Conservation (phyloP, 1,140 invertebrate species). For the Cyclargus thomasi region DNA sequence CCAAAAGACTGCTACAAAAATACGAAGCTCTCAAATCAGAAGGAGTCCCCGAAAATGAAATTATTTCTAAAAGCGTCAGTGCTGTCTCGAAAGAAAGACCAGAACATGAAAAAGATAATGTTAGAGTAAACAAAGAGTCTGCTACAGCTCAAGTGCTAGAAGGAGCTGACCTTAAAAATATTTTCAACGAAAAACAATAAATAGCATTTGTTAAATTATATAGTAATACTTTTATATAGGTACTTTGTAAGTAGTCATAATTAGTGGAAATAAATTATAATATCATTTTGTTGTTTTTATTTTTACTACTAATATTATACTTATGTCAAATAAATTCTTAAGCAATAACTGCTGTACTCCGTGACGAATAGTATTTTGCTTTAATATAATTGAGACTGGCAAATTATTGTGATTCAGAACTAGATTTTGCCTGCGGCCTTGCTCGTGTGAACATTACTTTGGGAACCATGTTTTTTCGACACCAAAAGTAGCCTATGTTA, state of each 20-base stretch:
- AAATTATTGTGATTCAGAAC: too few species aligned
- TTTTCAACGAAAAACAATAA: slow-evolving; percentile 60
- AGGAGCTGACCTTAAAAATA: slow-evolving; percentile 60
- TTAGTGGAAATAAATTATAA: background rate
- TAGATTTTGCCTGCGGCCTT: too few species aligned
- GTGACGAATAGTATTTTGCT: too few species aligned
- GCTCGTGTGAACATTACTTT: too few species aligned
- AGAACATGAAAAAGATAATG: slow-evolving; percentile 27
- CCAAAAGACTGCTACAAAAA: slow-evolving; percentile 77
- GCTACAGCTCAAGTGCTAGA: slow-evolving; percentile 44
- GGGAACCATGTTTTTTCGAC: too few species aligned
- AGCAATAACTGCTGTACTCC: too few species aligned
- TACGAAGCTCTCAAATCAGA: slow-evolving; percentile 75
- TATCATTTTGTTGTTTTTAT: background rate
- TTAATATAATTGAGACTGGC: too few species aligned
- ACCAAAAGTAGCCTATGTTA: too few species aligned
- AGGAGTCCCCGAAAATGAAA: slow-evolving; percentile 67
- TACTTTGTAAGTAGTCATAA: background rate
- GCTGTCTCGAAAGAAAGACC: slow-evolving; percentile 37
- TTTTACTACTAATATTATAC: background rate
- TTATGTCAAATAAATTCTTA: too few species aligned
- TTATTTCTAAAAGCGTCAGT: slow-evolving; percentile 51
- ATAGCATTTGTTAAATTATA: background rate
- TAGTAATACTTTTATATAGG: slow-evolving; percentile 8
- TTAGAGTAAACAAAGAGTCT: slow-evolving; percentile 35